Evolutionary conservation across 2,797 vertebrate genomes (phyloP), one percentile per base, ranked within the genome.

Genomic region (Acridotheres tristis): DNA sequence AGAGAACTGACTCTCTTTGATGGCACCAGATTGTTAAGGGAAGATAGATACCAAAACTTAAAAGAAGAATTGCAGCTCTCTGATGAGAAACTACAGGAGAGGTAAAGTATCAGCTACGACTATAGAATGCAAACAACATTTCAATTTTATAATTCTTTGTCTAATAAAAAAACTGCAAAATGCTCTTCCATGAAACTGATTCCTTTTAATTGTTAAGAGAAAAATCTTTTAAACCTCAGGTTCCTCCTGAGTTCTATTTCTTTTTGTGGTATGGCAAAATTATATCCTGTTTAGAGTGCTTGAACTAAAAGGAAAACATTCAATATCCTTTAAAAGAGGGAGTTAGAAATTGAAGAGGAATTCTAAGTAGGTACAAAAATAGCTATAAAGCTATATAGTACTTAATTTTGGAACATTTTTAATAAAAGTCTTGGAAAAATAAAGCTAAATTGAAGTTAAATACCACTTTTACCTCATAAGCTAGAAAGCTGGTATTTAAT

Each of bases 1-100:
- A 98, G 99, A 83, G 99, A 99, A 95, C 91, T 99, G 90, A 98
- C 99, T 78, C 98, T 99, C 40, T 99, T 99, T 25, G 99, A 99
- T 3, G 99, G 99, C 32, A 98, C 98, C 65, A 97, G 99, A 85
- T 97, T 99, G 80, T 97, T 99, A 90, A 98, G 98, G 94, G 98
- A 98, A 97, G 99, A 99, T 96, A 97, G 99, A 84, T 99, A 99
- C 81, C 97, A 98, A 94, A 96, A 95, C 8, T 93, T 99, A 45
- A 99, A 99, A 96, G 98, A 99, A 77, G 97, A 98, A 40, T 97
- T 99, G 9, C 97, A 98, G 48, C 80, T 99, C 32, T 98, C 97
- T 45, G 98, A 99, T 89, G 97, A 98, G 62, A 97, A 99, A 40
- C 97, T 99, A 23, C 98, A 98, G 78, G 96, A 98, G 92, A 99